Evolutionary conservation across 2,113 vertebrate species (phyloP), one percentile per base, ranked within the genome.

Genomic region (Oxygymnocypris stewartii): DNA sequence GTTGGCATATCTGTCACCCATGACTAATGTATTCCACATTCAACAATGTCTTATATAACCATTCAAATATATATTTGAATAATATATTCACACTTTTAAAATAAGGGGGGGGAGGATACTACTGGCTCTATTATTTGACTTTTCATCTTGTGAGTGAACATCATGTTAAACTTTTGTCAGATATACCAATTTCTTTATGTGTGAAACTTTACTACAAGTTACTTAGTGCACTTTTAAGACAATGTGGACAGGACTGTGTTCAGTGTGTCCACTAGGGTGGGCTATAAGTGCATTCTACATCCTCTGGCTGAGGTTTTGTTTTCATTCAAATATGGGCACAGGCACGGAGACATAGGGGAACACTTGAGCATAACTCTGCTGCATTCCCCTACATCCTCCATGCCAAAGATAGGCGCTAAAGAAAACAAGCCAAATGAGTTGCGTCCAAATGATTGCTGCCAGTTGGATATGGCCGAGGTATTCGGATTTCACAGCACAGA

Each of bases 391-490:
- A 5, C 49, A 13, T 42, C 31, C 79, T 35, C 16, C 67, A 84
- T 71, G 44, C 63, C 59, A 69, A 54, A 18, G 73, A 82, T 51
- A 67, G 61, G 49, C 80, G 49, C 61, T 73, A 23, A 44, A 57
- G 11, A 23, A 73, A 84, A 40, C 31, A 18, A 54, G 57, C 73
- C 28, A 77, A 47, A 57, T 78, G 25, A 54, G 25, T 75, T 57
- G 49, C 6, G 4, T 59, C 49, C 73, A 65, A 87, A 80, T 57
- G 51, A 89, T 76, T 88, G 88, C 90, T 92, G 88, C 92, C 94
- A 94, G 93, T 94, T 94, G 94, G 94, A 95, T 93, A 54, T 90
- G 91, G 89, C 91, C 92, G 83, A 59, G 90, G 88, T 51, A 90
- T 90, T 63, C 63, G 74, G 18, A 82, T 86, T 86, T 84, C 86